Evolutionary conservation across 1,140 invertebrate genomes (phyloP).

Genomic region (Nebria ingens): DNA sequence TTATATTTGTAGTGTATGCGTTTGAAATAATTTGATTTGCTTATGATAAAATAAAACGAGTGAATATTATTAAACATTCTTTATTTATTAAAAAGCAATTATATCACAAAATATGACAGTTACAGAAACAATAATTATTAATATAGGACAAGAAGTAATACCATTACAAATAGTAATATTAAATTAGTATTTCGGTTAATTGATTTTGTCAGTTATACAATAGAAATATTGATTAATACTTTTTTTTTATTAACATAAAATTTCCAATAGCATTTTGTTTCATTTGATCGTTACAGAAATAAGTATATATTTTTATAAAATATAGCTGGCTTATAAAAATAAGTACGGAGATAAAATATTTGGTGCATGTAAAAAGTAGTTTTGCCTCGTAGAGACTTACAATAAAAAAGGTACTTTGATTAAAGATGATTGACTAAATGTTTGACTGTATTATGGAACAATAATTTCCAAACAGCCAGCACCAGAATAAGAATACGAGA

Average conservation of each 20-base stretch:
- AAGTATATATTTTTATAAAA: too few species aligned
- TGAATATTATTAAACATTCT: slow-evolving; percentile 3
- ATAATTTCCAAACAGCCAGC: not conserved
- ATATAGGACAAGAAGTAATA: not conserved
- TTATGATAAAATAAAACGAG: too few species aligned
- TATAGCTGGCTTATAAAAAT: not conserved
- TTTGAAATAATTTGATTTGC: too few species aligned
- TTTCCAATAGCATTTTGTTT: too few species aligned
- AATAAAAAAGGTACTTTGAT: not conserved
- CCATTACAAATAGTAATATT: not conserved
- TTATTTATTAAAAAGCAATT: slow-evolving; percentile 8
- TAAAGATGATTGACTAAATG: slow-evolving; percentile 5
- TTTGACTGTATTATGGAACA: not conserved
- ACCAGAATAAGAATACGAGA: not conserved
- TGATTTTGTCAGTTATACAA: too few species aligned
- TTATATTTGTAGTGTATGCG: too few species aligned
- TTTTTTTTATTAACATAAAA: not conserved
- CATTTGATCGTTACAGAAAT: too few species aligned
- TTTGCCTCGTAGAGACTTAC: slow-evolving; percentile 1
- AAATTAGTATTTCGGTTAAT: not conserved
- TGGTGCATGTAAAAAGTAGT: not conserved
- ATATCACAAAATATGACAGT: slow-evolving; percentile 8
- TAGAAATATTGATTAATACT: too few species aligned
- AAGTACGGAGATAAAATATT: slow-evolving; percentile 5
- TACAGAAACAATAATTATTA: slow-evolving; percentile 5